Evolutionary conservation across 2,888 invertebrate species (phyloP), one percentile per base, ranked within the genome.

Genomic region (Oscheius myriophilus): DNA sequence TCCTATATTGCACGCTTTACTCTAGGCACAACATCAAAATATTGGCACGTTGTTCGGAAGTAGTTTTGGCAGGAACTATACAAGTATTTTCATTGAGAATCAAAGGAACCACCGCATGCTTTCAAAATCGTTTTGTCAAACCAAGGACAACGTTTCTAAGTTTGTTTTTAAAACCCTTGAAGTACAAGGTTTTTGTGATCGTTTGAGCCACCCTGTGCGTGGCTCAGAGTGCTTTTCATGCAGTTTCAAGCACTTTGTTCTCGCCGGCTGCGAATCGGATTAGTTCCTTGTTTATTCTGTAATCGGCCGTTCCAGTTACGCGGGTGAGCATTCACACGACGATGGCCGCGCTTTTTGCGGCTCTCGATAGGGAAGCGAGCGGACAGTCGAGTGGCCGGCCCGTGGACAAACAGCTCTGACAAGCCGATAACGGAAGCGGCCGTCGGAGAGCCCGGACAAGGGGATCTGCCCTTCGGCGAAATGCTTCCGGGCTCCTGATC

Each of bases 351-450:
- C 33, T 61, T 61, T 61, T 61, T 61, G 61, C 61, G 46, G 61
- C 61, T 61, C 61, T 61, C 61, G 61, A 61, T 61, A 61, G 61
- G 61, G 61, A 61, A 61, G 61, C 61, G 61, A 49, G 61, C 61
- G 61, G 61, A 61, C 61, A 61, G 61, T 61, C 61, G 61, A 61
- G 61, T 61, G 61, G 61, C 61, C 61, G 39, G 61, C 45, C 61
- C 61, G 61, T 61, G 49, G 61, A 61, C 61, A 61, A 61, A 61
- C 61, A 61, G 61, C 49, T 46, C 46, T 61, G 59, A 59, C 59
- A 59, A 59, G 46, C 61, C 61, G 61, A 49, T 61, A 61, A 49
- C 61, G 61, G 61, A 46, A 61, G 61, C 61, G 33, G 57, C 57
- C n/a, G 18, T 23, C 42, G 42, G 42, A 39, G 12, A 49, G 33